Percentiles rank a stretch among this genome's conserved stretches.
Conservation (phyloP, 2,113 vertebrate species). For the Labeo rohita region DNA sequence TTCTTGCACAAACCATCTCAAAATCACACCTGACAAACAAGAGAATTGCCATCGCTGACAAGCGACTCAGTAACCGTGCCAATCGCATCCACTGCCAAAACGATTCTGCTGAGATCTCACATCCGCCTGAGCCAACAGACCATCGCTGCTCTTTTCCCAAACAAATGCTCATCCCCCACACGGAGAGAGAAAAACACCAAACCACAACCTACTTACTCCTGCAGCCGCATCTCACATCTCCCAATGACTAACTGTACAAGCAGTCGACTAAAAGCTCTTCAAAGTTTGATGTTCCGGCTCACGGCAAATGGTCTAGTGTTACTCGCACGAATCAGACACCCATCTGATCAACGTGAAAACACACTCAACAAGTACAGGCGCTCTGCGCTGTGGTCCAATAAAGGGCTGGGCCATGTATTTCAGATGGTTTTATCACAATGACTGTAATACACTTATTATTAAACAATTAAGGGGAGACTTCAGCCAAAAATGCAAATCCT, state of each 20-base stretch:
- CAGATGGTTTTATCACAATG: neutral
- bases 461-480: neutral
- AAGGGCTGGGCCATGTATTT: neutral
- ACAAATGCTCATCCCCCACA: neutral
- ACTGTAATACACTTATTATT: neutral
- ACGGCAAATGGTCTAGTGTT: neutral
- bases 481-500: neutral
- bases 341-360: neutral
- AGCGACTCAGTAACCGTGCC: neutral
- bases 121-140: neutral
- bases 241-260: neutral
- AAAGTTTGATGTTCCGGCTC: neutral
- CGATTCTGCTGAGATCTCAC: neutral
- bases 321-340: neutral
- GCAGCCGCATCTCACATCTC: neutral
- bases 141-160: slow-evolving; percentile 9
- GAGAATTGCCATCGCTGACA: neutral
- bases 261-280: neutral
- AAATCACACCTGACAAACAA: slow-evolving; percentile 16
- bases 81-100: slow-evolving; percentile 6
- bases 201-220: neutral
- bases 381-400: neutral
- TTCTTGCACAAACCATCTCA: neutral
- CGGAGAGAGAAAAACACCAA: neutral
- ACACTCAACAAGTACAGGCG: neutral